A percentile compares a stretch with the other conserved stretches of the same genome.
These are phyloP conservation scores for Eptesicus fuscus DNA, from an alignment of 2,113 vertebrate genomes.

Conservation along the genomic window DNA sequence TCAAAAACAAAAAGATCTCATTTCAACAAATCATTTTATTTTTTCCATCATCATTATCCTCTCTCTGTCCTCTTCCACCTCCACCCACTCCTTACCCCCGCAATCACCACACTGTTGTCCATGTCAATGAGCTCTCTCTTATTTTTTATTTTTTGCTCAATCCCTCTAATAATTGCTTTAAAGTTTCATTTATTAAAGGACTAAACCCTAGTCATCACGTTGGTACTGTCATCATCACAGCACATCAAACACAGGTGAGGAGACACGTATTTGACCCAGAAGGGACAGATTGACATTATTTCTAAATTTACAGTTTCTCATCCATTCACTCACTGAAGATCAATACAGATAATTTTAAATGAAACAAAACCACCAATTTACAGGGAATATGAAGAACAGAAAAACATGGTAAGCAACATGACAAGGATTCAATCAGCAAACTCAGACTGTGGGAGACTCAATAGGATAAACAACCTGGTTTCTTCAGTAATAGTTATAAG, in stretches of 20 bases:
- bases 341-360: not conserved
- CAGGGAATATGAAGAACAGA: not conserved
- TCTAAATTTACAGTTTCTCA: conserved; percentile 18
- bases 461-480: not conserved
- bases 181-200: not conserved
- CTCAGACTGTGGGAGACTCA: not conserved
- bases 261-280: not conserved
- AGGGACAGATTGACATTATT: not conserved
- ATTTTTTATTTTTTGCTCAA: not conserved
- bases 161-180: not conserved
- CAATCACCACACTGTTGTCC: not conserved
- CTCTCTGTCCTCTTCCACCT: not conserved
- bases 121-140: not conserved
- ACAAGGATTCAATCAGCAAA: not conserved
- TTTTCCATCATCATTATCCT: not conserved
- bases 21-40: not conserved
- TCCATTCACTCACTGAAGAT: not conserved
- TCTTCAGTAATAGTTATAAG: not conserved
- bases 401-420: not conserved
- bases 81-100: too few species aligned
- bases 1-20: not conserved
- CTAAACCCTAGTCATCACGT: not conserved
- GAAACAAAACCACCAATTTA: not conserved
- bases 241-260: not conserved
- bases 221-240: not conserved